phyloP scores from a whole-genome alignment of 2,888 invertebrate species.

The Rotaria socialis region DNA sequence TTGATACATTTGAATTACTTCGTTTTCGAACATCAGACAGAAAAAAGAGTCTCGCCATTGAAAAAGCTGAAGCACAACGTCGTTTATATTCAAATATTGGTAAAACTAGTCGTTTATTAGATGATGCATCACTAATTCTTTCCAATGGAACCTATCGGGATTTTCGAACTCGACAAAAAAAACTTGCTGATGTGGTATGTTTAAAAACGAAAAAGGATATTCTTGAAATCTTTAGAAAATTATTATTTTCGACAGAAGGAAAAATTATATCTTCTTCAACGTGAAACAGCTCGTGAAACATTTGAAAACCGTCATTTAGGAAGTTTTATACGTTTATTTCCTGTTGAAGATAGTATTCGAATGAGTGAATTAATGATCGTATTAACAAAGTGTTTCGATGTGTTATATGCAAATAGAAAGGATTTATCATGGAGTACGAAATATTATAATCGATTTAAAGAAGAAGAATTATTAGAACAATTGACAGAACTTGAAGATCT shows the following conservation, averaged over 20 bases:
- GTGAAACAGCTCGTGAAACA: slow-evolving; percentile 54
- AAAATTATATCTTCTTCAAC: slow-evolving; percentile 53
- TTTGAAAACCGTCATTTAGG: slow-evolving; percentile 57
- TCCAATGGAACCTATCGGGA: not conserved
- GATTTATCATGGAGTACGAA: slow-evolving; percentile 43
- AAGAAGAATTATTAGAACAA: slow-evolving; percentile 58
- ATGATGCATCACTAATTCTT: not conserved
- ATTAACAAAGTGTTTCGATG: slow-evolving; percentile 40
- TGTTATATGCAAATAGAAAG: slow-evolving; percentile 45
- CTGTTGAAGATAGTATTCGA: slow-evolving; percentile 53
- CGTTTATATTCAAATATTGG: slow-evolving; percentile 51
- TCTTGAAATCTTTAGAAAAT: not conserved
- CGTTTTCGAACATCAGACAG: slow-evolving; percentile 52
- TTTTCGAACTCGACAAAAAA: not conserved
- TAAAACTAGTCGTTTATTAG: slow-evolving; percentile 33
- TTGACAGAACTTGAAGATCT: slow-evolving; percentile 56
- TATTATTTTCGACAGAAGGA: slow-evolving; percentile 52
- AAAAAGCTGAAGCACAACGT: slow-evolving; percentile 57
- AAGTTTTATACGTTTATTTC: slow-evolving; percentile 57
- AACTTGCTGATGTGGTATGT: slow-evolving; percentile 48
- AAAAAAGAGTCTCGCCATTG: slow-evolving; percentile 55
- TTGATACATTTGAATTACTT: slow-evolving; percentile 56
- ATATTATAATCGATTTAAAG: slow-evolving; percentile 42
- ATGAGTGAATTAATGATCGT: slow-evolving; percentile 44
- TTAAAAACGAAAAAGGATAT: too few species aligned